Base-by-base conservation (phyloP, 2,888 invertebrate genomes). In the Calameuta filiformis region DNA sequence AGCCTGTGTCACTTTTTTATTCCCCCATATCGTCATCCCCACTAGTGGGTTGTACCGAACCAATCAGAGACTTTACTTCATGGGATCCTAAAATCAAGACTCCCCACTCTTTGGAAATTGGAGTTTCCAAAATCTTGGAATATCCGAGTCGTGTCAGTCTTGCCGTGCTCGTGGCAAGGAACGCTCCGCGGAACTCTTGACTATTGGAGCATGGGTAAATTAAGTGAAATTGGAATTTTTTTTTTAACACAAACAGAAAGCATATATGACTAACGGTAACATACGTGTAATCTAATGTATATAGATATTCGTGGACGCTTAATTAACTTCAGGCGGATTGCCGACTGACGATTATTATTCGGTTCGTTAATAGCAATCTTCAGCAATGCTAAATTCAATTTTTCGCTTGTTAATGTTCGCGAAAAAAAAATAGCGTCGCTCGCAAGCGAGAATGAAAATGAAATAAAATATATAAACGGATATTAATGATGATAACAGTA, bases 51-150 rank as follows among this genome's bases (percentile, higher is more conserved):
- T 73, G 74, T 69, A 76, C 73, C 77, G 75, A 71, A 81, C 86
- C 87, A 85, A 86, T 87, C 77, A 76, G 77, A 37, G 35, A 31
- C 35, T 37, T 34, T 68, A 33, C 75, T 15, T 56, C 56, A 9
- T 23, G 56, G 56, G 56, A 23, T 23, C 23, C 56, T 56, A 56
- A 56, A 12, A 75, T 77, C 30, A 75, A 33, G 79, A 78, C 68
- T 79, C 83, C 81, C 81, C 83, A 79, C 83, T 69, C 74, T 81
- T 68, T 9, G 78, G 79, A 79, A 56, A 56, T 56, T 23, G 56
- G 23, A 76, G 73, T 87, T 89, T 85, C 83, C 85, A 69, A 84
- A 87, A 86, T 85, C 81, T 77, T 69, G 85, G 83, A 83, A 85
- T 86, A 85, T 69, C 73, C 30, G 33, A 37, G 15, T 35, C 31